phyloP scores from a whole-genome alignment of 1,140 invertebrate species.

The Brachystomella parvula region DNA sequence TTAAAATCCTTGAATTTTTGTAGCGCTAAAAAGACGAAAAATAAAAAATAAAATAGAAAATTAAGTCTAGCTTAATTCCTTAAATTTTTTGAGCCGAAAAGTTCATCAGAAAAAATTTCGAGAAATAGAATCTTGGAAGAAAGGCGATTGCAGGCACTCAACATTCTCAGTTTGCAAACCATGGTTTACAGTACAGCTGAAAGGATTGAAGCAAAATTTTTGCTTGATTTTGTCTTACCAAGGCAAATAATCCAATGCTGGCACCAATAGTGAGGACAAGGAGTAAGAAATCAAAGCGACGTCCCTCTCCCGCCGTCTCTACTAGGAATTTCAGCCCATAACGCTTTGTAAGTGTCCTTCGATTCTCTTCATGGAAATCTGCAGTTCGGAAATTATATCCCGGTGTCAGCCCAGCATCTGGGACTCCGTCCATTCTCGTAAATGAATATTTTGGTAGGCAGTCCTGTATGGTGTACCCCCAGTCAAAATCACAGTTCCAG shows the following conservation, averaged over 20 bases:
- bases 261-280: constrained; percentile 49
- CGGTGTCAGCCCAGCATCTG: constrained; percentile 38
- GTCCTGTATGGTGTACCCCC: constrained; percentile 37
- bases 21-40: background rate
- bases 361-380: constrained; percentile 34
- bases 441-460: constrained; percentile 50
- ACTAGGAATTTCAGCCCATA: constrained; percentile 50
- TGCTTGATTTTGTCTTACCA: constrained; percentile 42
- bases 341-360: constrained; percentile 45
- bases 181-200: background rate
- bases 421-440: constrained; percentile 43
- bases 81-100: background rate
- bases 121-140: background rate
- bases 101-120: background rate
- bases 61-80: background rate
- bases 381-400: constrained; percentile 45
- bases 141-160: background rate
- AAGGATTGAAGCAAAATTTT: background rate
- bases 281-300: constrained; percentile 48
- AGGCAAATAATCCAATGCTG: constrained; percentile 47
- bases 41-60: background rate
- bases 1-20: no score
- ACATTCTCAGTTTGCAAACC: background rate
- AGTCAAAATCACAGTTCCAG: constrained; percentile 52
- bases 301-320: constrained; percentile 46